phyloP scores from a whole-genome alignment of 2,888 invertebrate genomes.

The Hesperia comma region DNA sequence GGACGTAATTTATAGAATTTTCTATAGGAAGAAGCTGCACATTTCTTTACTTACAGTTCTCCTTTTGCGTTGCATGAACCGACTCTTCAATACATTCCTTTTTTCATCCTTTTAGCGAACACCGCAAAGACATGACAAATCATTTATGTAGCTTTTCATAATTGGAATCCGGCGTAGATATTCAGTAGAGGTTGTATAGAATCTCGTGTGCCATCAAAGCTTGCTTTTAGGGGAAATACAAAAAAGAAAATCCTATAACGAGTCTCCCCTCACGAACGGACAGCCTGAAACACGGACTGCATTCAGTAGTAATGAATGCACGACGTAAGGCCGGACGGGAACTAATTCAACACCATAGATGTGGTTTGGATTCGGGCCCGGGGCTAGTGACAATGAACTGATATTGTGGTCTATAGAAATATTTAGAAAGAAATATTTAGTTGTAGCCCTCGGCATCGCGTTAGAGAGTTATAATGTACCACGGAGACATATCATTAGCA shows the following conservation, averaged over 20 bases:
- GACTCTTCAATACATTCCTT: constrained; percentile 23
- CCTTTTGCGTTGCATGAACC: constrained; percentile 10
- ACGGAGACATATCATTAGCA: too few species aligned
- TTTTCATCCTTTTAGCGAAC: constrained; percentile 30
- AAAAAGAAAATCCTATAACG: constrained; percentile 54
- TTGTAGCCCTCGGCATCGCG: too few species aligned
- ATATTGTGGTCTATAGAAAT: background rate
- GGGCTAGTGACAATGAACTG: constrained; percentile 28
- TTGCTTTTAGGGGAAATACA: constrained; percentile 52
- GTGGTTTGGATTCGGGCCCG: constrained; percentile 4
- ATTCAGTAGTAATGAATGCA: constrained; percentile 59
- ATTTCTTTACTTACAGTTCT: constrained; percentile 21
- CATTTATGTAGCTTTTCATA: constrained; percentile 44
- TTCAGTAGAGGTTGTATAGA: constrained; percentile 49
- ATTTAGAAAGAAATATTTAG: background rate
- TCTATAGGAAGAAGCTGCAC: background rate
- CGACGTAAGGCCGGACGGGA: constrained; percentile 53
- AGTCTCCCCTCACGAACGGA: constrained; percentile 45
- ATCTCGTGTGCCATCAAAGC: constrained; percentile 50
- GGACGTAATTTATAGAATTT: background rate
- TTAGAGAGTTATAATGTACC: too few species aligned
- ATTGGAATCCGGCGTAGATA: constrained; percentile 53
- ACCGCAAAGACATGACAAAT: constrained; percentile 39
- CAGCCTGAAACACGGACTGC: constrained; percentile 52
- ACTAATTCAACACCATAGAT: constrained; percentile 51